Evolutionary conservation across 1,140 invertebrate species (phyloP), one percentile per base, ranked within the genome.

Genomic region (Drosophila nigromelanica): DNA sequence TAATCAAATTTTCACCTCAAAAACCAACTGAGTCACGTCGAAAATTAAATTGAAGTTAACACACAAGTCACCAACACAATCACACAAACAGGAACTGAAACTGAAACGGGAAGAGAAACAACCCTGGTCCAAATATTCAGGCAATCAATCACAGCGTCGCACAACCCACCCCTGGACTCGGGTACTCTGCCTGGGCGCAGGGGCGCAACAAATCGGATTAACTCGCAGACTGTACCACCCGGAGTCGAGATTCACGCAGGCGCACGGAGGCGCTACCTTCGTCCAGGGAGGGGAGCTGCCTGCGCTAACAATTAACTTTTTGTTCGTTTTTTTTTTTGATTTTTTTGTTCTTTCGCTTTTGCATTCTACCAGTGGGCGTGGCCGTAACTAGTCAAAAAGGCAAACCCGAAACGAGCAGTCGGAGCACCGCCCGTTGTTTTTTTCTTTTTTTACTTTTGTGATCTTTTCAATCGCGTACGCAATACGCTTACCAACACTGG

Each of bases 1-100:
- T 86, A 86, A 86, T 86, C 83, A 86, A 86, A 87, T 89, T 87
- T 89, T 89, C 82, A 87, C 82, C 78, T 89, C 47, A 58, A 58
- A 62, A 52, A 48, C 33, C 59, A 43, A 59, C 63, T 48, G 60
- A 63, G 47, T 74, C 73, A 66, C 56, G 71, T 73, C 64, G 51
- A 56, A 68, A 76, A 80, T 80, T 80, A 76, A 80, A 80, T 77
- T 27, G 5, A 55, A 72, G 59, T 79, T 70, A 73, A 66, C 69
- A 62, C 78, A 78, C 69, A 68, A 79, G 75, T 79, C 72, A 76
- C 50, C 11, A 33, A 6, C 27, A 37, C 15, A 37, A 10, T 14
- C 18, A 33, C 56, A 37, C 11, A 30, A 51, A 51, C 43, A 40
- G 43, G 51, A 15, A 45, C 12, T 14, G 54, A 43, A 59, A 59